Evolutionary conservation across 2,888 invertebrate genomes (phyloP).

Genomic region (Xestia sexstrigata): DNA sequence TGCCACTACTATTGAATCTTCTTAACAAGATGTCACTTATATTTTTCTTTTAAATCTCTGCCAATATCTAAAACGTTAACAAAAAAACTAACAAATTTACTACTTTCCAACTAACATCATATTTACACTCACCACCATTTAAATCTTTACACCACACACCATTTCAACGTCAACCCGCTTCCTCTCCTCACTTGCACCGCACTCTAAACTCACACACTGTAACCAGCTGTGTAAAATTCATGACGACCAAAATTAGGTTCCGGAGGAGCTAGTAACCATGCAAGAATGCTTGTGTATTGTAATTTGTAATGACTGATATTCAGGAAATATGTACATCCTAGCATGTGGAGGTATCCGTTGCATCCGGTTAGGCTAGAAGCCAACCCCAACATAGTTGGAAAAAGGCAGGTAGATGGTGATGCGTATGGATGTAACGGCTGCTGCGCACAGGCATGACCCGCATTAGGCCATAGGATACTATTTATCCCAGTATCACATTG

Average conservation of each 20-base stretch:
- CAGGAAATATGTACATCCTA: not conserved
- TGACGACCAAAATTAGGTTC: slow-evolving; percentile 67
- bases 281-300: slow-evolving; percentile 37
- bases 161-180: slow-evolving; percentile 2
- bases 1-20: not conserved
- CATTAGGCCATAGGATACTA: not conserved
- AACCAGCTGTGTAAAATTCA: slow-evolving; percentile 72
- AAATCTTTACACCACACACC: slow-evolving; percentile 12
- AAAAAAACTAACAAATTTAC: too few relatives aligned
- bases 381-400: not conserved
- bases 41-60: too few relatives aligned
- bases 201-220: slow-evolving; percentile 53
- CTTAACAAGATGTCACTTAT: too few relatives aligned
- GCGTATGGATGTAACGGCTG: too few relatives aligned
- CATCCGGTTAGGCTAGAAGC: not conserved
- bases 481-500: not conserved
- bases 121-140: not conserved
- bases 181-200: slow-evolving; percentile 9
- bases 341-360: not conserved
- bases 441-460: too few relatives aligned
- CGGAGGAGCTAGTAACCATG: not conserved
- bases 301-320: slow-evolving; percentile 48
- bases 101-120: not conserved
- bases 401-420: not conserved
- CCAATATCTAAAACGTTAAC: too few relatives aligned